phyloP scores from a whole-genome alignment of 2,797 vertebrate species.

The Oreortyx pictus region DNA sequence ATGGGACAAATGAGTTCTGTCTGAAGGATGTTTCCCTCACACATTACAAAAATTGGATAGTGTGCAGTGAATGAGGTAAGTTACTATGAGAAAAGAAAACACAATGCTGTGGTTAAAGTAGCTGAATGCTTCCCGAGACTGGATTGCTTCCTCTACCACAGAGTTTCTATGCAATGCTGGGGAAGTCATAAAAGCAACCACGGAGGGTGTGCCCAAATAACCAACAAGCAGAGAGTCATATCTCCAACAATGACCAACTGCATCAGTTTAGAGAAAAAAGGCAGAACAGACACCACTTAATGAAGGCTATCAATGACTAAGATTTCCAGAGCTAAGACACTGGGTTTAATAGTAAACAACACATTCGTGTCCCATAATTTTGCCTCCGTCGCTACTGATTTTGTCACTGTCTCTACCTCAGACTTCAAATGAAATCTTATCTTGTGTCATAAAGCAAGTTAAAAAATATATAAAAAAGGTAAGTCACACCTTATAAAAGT shows the following conservation, averaged over 20 bases:
- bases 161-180: neutral
- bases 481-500: no score
- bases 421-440: neutral
- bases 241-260: neutral
- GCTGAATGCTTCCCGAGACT: conserved; percentile 2
- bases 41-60: neutral
- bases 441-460: neutral
- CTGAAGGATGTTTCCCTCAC: neutral
- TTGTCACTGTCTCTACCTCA: neutral
- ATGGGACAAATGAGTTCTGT: neutral
- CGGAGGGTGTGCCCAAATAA: conserved; percentile 15
- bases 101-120: neutral
- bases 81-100: conserved; percentile 37
- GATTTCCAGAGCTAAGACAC: neutral
- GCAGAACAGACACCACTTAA: neutral
- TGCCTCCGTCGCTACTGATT: neutral
- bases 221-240: neutral
- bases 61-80: neutral
- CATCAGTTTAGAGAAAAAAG: neutral
- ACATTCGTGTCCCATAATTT: neutral
- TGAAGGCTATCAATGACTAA: neutral
- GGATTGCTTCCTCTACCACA: conserved; percentile 31
- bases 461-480: no score
- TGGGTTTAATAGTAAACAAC: neutral
- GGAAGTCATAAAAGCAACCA: conserved; percentile 34